Percentiles rank a stretch among this genome's conserved stretches.
Evolutionary conservation across 2,888 invertebrate species (phyloP).

Genomic region (Acutogordius australiensis): DNA sequence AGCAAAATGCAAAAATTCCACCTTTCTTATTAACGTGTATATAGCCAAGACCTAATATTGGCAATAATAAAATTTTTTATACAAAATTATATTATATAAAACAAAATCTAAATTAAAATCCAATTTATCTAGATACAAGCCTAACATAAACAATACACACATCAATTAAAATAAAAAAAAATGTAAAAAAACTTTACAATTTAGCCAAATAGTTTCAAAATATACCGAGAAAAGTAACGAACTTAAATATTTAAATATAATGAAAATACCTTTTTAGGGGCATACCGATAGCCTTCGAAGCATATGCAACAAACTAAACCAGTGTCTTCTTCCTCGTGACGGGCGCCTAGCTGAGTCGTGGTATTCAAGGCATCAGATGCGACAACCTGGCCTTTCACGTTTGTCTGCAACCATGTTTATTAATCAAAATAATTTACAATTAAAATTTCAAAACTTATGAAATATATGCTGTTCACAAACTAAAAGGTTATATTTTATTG

Average conservation of each 20-base stretch:
- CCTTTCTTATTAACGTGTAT: conserved; percentile 80
- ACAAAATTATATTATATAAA: no score
- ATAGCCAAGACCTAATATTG: conserved; percentile 61
- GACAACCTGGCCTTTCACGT: conserved; percentile 63
- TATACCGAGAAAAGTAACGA: no score
- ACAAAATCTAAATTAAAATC: no score
- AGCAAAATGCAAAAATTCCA: conserved; percentile 69
- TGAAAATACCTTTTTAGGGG: conserved; percentile 23
- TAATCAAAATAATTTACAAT: no score
- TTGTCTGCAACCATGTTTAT: conserved; percentile 41
- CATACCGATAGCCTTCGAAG: conserved; percentile 73
- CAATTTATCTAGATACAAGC: no score
- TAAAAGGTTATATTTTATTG: no score
- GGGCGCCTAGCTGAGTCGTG: conserved; percentile 30
- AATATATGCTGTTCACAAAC: no score
- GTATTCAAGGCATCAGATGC: conserved; percentile 56
- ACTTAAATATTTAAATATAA: conserved; percentile 5
- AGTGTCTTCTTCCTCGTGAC: conserved; percentile 70
- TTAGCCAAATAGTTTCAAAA: no score
- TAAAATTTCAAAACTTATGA: no score
- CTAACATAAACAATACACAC: no score
- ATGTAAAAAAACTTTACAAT: neutral
- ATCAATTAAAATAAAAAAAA: neutral
- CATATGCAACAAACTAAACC: conserved; percentile 88
- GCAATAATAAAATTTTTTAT: no score